These are phyloP conservation scores for Anoplopoma fimbria DNA, from an alignment of 2,113 vertebrate genomes.

Conservation along the genomic window DNA sequence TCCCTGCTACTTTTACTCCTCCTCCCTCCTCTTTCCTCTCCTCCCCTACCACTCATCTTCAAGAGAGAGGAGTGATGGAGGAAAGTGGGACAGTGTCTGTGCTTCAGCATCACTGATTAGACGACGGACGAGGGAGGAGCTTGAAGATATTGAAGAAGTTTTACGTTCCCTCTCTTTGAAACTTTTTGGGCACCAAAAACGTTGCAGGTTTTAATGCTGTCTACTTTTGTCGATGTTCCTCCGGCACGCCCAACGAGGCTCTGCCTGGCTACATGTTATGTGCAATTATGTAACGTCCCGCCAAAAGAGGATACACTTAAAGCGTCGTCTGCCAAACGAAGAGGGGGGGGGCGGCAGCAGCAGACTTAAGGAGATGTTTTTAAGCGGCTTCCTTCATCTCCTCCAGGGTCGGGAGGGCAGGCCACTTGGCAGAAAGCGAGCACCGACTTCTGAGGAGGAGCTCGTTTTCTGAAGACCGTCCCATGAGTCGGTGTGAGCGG, in stretches of 20 bases:
- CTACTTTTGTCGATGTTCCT: constrained; percentile 6
- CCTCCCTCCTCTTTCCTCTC: background rate
- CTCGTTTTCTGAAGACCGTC: too few relatives aligned
- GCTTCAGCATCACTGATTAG: constrained; percentile 37
- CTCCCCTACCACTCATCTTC: constrained; percentile 4
- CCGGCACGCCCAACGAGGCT: background rate
- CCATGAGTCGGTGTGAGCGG: constrained; percentile 13
- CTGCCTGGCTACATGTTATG: constrained; percentile 1
- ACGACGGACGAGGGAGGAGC: background rate
- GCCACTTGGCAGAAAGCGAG: constrained; percentile 16
- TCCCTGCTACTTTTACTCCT: background rate
- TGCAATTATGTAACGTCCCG: constrained; percentile 51
- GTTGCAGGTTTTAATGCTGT: constrained; percentile 6
- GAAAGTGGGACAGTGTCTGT: constrained; percentile 45
- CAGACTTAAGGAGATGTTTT: constrained; percentile 61
- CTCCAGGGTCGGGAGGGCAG: background rate
- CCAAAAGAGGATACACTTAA: constrained; percentile 58
- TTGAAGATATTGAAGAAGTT: background rate
- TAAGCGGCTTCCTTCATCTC: constrained; percentile 61
- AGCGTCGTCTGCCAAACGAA: constrained; percentile 38
- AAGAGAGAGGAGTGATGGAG: constrained; percentile 34
- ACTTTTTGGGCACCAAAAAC: background rate
- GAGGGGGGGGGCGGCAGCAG: background rate
- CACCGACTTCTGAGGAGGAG: background rate
- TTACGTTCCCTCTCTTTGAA: background rate